Percentiles rank a stretch among this genome's conserved stretches.
Evolutionary conservation across 2,797 vertebrate species (phyloP).

Genomic region (Lindbergichthys nudifrons): DNA sequence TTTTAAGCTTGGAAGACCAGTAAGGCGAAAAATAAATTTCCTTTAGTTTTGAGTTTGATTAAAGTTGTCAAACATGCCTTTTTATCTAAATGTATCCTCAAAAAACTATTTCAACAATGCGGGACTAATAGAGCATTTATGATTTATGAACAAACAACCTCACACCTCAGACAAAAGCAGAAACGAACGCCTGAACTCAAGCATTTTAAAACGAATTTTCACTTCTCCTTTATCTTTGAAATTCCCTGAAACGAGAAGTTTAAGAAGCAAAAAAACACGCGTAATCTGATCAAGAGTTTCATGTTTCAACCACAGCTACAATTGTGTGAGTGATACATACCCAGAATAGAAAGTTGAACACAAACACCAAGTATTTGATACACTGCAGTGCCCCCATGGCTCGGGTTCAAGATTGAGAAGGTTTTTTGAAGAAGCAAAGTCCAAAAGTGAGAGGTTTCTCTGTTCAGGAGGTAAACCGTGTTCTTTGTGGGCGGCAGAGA

Average conservation of each 20-base stretch:
- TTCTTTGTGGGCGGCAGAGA: neutral
- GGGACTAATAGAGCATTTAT: too few relatives aligned
- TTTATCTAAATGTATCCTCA: neutral
- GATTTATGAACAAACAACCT: neutral
- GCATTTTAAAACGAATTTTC: neutral
- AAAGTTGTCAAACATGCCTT: neutral
- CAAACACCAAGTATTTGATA: constrained; percentile 79
- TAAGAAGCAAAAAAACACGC: neutral
- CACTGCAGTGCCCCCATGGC: constrained; percentile 73
- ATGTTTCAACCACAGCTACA: neutral
- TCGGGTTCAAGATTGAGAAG: neutral
- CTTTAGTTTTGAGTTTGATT: neutral
- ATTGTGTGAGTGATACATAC: constrained; percentile 62
- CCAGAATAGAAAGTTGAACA: constrained; percentile 84
- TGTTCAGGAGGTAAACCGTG: neutral
- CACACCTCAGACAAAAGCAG: neutral
- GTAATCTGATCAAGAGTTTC: neutral
- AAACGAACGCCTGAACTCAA: neutral
- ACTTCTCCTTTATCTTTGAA: neutral
- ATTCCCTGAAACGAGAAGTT: neutral
- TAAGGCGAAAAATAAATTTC: neutral
- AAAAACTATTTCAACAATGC: neutral
- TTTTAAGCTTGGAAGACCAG: neutral
- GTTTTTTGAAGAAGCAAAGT: constrained; percentile 2
- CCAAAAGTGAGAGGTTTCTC: neutral